Base-by-base conservation (phyloP, 2,797 vertebrate genomes). In the Chromobotia macracanthus region DNA sequence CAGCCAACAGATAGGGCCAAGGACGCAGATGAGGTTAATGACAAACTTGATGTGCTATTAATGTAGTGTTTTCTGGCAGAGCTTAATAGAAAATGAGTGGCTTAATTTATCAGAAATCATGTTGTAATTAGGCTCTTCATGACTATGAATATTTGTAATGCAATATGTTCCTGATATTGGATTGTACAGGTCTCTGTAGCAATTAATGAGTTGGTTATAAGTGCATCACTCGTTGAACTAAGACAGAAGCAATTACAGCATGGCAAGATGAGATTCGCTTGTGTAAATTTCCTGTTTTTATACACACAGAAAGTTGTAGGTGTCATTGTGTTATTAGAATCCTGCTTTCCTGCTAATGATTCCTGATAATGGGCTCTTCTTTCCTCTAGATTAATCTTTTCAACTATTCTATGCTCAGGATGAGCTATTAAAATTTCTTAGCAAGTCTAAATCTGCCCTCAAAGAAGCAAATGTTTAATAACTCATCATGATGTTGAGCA, bases 11-110 rank as follows among this genome's bases (percentile, higher is more conserved):
- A 79, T 19, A 65, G 44, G 71, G 31, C 72, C 73, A 75, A 79
- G 75, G 79, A 84, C 76, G 19, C 21, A 21, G 66, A 75, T 76
- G 75, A 84, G 79, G 82, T 84, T 80, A 84, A 82, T 84, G 50
- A 73, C 69, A 41, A 71, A 63, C 68, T 79, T 77, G 80, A 77
- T 80, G 67, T 68, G 72, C 80, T 80, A 80, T 84, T 80, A 79
- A 68, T 56, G 61, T 56, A 25, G 38, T 79, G 72, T 82, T 80
- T 79, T 79, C 76, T 84, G 83, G 46, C 71, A 75, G 68, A 79
- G 56, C 38, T 67, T 79, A 82, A 80, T 80, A 50, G 68, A 79
- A 73, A 72, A 44, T 80, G 77, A 82, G 60, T 84, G 76, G 72
- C 23, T 67, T 82, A 66, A 80, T 82, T 84, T 56, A 77, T 66